These are phyloP conservation scores for Oreochromis aureus DNA, from an alignment of 2,113 vertebrate species.

Conservation along the genomic window DNA sequence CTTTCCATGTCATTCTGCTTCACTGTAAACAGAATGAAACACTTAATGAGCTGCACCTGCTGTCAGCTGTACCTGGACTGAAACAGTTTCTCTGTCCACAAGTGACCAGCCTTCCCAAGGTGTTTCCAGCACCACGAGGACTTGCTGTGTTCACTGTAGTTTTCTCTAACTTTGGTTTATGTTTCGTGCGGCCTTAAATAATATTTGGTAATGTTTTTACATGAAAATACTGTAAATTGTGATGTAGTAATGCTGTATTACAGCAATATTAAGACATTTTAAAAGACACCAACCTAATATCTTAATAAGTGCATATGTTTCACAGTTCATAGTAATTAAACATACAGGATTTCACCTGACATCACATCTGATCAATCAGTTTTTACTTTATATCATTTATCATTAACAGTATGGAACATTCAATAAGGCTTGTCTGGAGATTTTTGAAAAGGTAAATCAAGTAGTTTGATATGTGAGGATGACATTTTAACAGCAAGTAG, in stretches of 20 bases:
- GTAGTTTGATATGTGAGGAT: background rate
- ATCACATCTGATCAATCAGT: too few relatives aligned
- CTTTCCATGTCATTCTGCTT: background rate
- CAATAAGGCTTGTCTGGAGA: background rate
- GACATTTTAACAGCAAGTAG: background rate
- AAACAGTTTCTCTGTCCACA: too few relatives aligned
- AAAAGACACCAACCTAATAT: background rate
- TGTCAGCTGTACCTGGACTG: too few relatives aligned
- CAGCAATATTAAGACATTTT: background rate
- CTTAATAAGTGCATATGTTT: background rate
- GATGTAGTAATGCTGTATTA: background rate
- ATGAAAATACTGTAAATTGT: background rate
- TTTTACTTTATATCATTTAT: too few relatives aligned
- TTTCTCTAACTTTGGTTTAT: background rate
- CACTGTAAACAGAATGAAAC: too few relatives aligned
- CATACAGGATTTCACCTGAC: background rate
- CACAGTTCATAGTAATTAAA: background rate
- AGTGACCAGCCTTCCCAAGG: accelerated
- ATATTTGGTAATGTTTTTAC: background rate
- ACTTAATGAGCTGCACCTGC: too few relatives aligned
- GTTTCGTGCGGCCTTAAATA: background rate
- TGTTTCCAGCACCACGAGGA: background rate
- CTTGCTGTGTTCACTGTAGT: background rate
- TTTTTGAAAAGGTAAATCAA: background rate
- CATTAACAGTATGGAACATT: background rate